Evolutionary conservation across 2,113 vertebrate species (phyloP), one percentile per base, ranked within the genome.

Genomic region (Nibea coibor): DNA sequence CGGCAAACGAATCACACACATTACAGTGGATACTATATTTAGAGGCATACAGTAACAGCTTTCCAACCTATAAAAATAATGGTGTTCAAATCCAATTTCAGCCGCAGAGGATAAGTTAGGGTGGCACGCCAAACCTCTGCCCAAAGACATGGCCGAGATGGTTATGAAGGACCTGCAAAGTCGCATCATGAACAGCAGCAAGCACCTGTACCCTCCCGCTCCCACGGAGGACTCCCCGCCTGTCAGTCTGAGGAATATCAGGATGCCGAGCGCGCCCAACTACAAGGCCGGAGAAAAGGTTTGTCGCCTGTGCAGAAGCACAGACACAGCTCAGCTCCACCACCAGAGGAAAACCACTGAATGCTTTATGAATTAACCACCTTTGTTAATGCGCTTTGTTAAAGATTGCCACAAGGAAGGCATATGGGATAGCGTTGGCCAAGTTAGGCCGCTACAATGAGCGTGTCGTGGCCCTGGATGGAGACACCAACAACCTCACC

Each of bases 271-370:
- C 2, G 96, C 96, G 9, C 97, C 97, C 68, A 95, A 82, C 91
- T 99, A 97, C 90, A 99, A 99, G 93, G 62, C 95, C 26, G 97
- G 97, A 87, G 97, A 99, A 87, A 99, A 99, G 96, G 98, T 98
- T 61, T 50, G 63, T 62, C 53, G 84, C 14, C 8, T 48, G n/a
- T 15, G 28, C 31, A 59, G 26, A 39, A 28, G 10, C 8, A 11
- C 31, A 66, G 35, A 48, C 19, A 39, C 39, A 26, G 10, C 35
- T 53, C 53, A 26, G 4, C 20, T 8, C 48, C 24, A 31, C 19
- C 16, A 53, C 28, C 28, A 51, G 1, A 39, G 3, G 16, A 17
- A 50, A 53, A 68, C 35, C 1, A 31, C 15, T 42, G 0, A 51
- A 71, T 39, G 0, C 10, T 4, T 0, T 16, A 64, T 58, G 10